These are phyloP conservation scores for Pavo muticus DNA, from an alignment of 2,113 vertebrate genomes.

Conservation along the genomic window DNA sequence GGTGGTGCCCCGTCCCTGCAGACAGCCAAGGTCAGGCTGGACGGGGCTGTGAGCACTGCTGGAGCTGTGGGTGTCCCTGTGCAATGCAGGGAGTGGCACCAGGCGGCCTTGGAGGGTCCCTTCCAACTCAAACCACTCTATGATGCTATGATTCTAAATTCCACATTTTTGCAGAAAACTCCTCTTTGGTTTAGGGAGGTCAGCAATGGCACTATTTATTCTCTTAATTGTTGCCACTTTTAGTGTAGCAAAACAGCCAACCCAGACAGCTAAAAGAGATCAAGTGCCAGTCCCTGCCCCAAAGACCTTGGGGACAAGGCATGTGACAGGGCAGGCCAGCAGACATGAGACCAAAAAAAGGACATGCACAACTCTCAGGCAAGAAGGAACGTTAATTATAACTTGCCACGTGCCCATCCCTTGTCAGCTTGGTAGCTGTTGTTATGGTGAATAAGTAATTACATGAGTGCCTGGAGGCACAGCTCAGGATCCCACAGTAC, in stretches of 20 bases:
- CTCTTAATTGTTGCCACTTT: not conserved
- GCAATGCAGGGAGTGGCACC: too few species aligned
- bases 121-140: too few species aligned
- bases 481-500: not conserved
- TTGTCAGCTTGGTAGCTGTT: not conserved
- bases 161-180: not conserved
- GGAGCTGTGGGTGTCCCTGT: too few species aligned
- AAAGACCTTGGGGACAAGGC: not conserved
- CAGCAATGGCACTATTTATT: not conserved
- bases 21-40: too few species aligned
- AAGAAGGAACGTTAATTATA: not conserved
- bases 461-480: not conserved
- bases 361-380: not conserved
- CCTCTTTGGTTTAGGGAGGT: not conserved
- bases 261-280: not conserved
- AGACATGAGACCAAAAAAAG: not conserved
- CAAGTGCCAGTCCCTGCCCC: not conserved
- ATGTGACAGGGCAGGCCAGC: not conserved
- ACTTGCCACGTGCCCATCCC: not conserved
- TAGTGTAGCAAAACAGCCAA: not conserved
- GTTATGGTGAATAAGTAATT: not conserved
- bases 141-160: not conserved
- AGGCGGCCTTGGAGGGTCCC: too few species aligned
- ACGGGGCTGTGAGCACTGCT: too few species aligned
- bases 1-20: too few species aligned